phyloP scores from a whole-genome alignment of 2,888 invertebrate species.

The Eupithecia abbreviata region DNA sequence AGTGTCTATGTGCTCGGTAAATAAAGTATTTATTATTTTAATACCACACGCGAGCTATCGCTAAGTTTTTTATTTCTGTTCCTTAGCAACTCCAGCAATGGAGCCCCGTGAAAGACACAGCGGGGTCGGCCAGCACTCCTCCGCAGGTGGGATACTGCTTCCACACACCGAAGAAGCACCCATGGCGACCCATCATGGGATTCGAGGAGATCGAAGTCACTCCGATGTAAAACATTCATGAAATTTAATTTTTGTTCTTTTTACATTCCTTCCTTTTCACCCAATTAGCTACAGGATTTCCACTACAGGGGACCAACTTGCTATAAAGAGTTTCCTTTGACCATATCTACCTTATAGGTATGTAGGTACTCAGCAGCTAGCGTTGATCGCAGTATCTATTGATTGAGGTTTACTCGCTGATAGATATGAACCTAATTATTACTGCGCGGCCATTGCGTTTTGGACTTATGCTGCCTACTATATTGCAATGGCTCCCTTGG shows the following conservation, averaged over 20 bases:
- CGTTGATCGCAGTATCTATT: background rate
- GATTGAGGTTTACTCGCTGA: background rate
- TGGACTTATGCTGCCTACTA: background rate
- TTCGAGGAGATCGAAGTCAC: slow-evolving; percentile 90
- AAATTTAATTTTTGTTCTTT: background rate
- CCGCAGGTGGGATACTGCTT: slow-evolving; percentile 87
- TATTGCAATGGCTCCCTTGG: background rate
- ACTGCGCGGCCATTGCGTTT: background rate
- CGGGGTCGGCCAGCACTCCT: slow-evolving; percentile 85
- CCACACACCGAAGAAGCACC: slow-evolving; percentile 89
- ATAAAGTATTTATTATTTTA: slow-evolving; percentile 10
- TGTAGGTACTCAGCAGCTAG: background rate
- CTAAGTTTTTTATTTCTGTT: background rate
- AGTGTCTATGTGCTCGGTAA: slow-evolving; percentile 79
- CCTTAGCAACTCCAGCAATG: slow-evolving; percentile 91
- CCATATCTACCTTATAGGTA: background rate
- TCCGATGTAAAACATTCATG: slow-evolving; percentile 83
- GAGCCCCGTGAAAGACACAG: slow-evolving; percentile 87
- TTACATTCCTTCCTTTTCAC: no score
- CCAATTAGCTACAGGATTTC: no score
- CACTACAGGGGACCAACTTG: background rate
- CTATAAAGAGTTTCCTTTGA: background rate
- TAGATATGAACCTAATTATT: background rate
- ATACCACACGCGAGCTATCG: background rate
- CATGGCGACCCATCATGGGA: slow-evolving; percentile 91